Evolutionary conservation across 2,113 vertebrate genomes (phyloP).

Genomic region (Hypanus sabinus): DNA sequence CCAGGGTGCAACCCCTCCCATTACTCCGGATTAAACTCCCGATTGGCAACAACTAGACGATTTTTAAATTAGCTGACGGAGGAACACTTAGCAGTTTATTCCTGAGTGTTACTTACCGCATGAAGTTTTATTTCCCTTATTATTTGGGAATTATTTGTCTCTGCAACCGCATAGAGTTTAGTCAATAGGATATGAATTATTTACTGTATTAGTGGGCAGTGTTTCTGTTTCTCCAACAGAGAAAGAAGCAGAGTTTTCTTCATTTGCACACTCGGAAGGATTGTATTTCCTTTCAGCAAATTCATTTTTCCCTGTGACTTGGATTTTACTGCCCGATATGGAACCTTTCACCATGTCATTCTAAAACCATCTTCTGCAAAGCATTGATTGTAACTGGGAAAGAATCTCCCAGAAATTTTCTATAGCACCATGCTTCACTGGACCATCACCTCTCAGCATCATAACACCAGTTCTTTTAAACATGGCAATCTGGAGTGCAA

Average conservation of each 20-base stretch:
- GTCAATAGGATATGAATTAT: neutral
- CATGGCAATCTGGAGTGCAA: neutral
- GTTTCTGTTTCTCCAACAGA: neutral
- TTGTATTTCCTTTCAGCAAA: neutral
- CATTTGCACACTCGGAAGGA: neutral
- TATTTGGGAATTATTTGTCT: neutral
- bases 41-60: too few relatives aligned
- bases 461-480: neutral
- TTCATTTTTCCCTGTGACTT: neutral
- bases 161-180: neutral
- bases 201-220: neutral
- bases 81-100: too few relatives aligned
- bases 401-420: neutral
- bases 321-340: neutral
- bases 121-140: neutral
- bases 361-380: neutral
- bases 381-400: neutral
- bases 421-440: neutral
- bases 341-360: too few relatives aligned
- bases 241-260: neutral
- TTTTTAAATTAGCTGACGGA: too few relatives aligned
- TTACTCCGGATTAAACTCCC: too few relatives aligned
- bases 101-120: neutral
- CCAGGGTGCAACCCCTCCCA: too few relatives aligned
- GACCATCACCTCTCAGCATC: neutral